Evolutionary conservation across 2,113 vertebrate genomes (phyloP).

Genomic region (Gracilinanus agilis): DNA sequence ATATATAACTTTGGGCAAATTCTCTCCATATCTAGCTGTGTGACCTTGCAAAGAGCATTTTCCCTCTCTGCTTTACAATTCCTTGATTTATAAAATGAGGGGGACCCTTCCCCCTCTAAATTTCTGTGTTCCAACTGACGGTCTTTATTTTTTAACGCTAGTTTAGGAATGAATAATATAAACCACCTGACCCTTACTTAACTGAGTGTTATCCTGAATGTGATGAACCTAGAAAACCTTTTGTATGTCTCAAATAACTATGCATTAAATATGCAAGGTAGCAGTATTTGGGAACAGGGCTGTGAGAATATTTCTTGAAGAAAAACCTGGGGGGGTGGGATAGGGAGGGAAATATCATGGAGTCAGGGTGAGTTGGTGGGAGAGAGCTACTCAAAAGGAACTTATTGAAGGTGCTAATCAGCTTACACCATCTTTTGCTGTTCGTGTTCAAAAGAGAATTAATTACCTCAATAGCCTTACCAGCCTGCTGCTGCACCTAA

Average conservation of each 20-base stretch:
- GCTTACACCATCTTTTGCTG: conserved; percentile 55
- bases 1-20: background rate
- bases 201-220: conserved; percentile 9
- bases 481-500: conserved; percentile 66
- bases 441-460: conserved; percentile 66
- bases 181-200: conserved; percentile 34
- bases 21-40: background rate
- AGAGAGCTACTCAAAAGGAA: conserved; percentile 42
- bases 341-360: background rate
- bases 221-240: conserved; percentile 32
- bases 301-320: conserved; percentile 53
- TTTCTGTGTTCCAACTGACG: background rate
- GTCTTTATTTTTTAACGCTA: conserved; percentile 7
- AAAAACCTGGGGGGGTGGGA: conserved; percentile 54
- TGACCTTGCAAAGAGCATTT: background rate
- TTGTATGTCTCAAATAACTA: conserved; percentile 45
- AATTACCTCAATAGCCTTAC: conserved; percentile 62
- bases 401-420: conserved; percentile 67
- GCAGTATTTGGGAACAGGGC: conserved; percentile 51
- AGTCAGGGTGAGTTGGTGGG: background rate
- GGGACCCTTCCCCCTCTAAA: conserved; percentile 18
- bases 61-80: background rate
- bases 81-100: background rate
- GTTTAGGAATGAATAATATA: background rate
- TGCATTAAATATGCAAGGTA: conserved; percentile 50